Conservation (phyloP, 1,140 invertebrate species). For the Caenorhabditis remanei region DNA sequence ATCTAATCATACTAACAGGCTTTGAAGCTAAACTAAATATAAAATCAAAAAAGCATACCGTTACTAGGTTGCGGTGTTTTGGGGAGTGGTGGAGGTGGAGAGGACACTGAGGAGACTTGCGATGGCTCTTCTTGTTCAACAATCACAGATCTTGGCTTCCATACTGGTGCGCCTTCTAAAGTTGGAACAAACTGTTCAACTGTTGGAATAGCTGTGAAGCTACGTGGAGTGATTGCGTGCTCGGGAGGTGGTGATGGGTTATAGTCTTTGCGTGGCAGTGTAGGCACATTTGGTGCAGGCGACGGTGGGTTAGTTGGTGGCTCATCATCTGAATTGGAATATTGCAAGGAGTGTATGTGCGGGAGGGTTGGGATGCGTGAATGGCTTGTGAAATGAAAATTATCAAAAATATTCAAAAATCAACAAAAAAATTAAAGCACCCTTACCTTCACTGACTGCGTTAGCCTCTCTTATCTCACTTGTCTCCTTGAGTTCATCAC, state of each 20-base stretch:
- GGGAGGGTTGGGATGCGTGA: too few relatives aligned
- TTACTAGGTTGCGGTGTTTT: conserved; percentile 37
- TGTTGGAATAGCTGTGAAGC: neutral
- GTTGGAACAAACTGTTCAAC: conserved; percentile 8
- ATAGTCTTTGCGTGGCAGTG: conserved; percentile 51
- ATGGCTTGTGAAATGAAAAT: neutral
- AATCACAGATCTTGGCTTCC: neutral
- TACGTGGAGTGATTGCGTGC: neutral
- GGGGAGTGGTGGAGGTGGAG: conserved; percentile 47
- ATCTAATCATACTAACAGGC: neutral
- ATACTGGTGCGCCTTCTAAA: conserved; percentile 15
- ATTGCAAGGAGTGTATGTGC: neutral
- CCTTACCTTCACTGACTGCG: conserved; percentile 25
- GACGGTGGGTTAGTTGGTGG: conserved; percentile 54
- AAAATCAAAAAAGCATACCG: conserved; percentile 28
- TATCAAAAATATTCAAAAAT: too few relatives aligned
- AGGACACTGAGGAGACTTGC: neutral
- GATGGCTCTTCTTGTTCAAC: neutral
- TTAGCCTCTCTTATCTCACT: conserved; percentile 29
- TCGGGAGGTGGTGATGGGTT: conserved; percentile 3
- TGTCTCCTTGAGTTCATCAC: conserved; percentile 44
- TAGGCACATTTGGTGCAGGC: conserved; percentile 14
- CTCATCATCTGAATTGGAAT: conserved; percentile 32
- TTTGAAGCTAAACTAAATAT: neutral
- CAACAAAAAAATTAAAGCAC: neutral